Evolutionary conservation across 1,140 invertebrate species (phyloP), one percentile per base, ranked within the genome.

Genomic region (Papilio polyxenes): DNA sequence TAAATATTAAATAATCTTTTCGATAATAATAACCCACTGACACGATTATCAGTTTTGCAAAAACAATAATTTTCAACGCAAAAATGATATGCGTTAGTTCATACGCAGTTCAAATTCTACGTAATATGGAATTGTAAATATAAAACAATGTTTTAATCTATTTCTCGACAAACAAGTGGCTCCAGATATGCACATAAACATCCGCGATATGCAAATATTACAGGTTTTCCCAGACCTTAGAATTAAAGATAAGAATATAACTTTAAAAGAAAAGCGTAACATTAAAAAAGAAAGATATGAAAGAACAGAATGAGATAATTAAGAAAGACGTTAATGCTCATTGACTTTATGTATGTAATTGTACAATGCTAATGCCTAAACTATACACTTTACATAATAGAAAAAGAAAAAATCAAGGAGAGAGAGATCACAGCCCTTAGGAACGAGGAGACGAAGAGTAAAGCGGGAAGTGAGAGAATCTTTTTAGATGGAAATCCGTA

Each of bases 1-100:
- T 53, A 79, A 17, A 44, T 79, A 40, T 80, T 80, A 69, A 62
- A 80, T 80, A 80, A 69, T 65, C 44, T 23, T 10, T 31, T n/a
- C 10, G 76, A 78, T 78, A 78, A 78, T 59, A 78, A 13, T 80
- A 80, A 80, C 78, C 78, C 59, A 80, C 20, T 80, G 78, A 69
- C 78, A 80, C 40, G 44, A 80, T 80, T 56, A 80, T 80, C 56
- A 69, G 20, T 80, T 69, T 31, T 37, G 78, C 44, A 23, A 80
- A 80, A 80, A 80, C 78, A 80, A 69, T 44, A 2, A 44, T 80
- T 79, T 44, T 48, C 15, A 44, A 80, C 59, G 77, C 56, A 78
- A 80, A n/a, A 49, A 65, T 80, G 44, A 76, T 44, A 44, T 76
- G 31, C 72, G 75, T 76, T n/a, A 74, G 37, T 20, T 76, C n/a